phyloP scores from a whole-genome alignment of 2,113 vertebrate genomes.

The Phycodurus eques region DNA sequence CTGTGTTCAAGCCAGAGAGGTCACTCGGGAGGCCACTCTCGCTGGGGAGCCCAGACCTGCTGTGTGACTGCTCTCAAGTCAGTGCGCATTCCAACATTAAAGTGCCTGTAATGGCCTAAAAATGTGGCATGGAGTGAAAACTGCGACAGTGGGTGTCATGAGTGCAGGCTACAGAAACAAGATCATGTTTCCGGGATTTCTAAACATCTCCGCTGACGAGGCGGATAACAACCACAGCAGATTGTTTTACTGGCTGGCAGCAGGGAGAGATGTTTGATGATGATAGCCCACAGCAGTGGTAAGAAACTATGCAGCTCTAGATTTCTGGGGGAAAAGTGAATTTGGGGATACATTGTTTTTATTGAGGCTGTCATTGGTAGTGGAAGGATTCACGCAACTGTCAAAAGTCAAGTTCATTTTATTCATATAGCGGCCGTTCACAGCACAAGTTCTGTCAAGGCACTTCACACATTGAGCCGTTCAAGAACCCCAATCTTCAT shows the following conservation, averaged over 20 bases:
- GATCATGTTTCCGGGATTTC: constrained; percentile 12
- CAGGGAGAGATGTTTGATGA: constrained; percentile 3
- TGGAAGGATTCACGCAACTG: no score
- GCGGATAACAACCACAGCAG: neutral
- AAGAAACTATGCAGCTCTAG: neutral
- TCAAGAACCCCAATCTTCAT: no score
- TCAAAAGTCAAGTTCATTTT: no score
- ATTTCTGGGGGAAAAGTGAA: no score
- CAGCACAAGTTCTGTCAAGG: no score
- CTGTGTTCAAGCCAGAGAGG: constrained; percentile 26
- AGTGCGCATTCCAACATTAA: constrained; percentile 33
- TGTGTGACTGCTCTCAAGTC: constrained; percentile 18
- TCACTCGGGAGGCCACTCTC: constrained; percentile 19
- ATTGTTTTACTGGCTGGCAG: constrained; percentile 21
- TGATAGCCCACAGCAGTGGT: neutral
- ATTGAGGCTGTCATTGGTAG: no score
- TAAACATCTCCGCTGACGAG: constrained; percentile 4
- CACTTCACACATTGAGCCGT: no score
- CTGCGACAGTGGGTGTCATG: neutral
- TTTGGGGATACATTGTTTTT: no score
- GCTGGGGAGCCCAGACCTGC: constrained; percentile 32
- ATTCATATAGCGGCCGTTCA: no score
- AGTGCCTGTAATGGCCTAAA: constrained; percentile 7
- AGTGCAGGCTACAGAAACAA: neutral
- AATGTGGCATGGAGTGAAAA: neutral